A percentile compares a stretch with the other conserved stretches of the same genome.
phyloP scores from a whole-genome alignment of 2,113 vertebrate genomes.

The Scalopus aquaticus region DNA sequence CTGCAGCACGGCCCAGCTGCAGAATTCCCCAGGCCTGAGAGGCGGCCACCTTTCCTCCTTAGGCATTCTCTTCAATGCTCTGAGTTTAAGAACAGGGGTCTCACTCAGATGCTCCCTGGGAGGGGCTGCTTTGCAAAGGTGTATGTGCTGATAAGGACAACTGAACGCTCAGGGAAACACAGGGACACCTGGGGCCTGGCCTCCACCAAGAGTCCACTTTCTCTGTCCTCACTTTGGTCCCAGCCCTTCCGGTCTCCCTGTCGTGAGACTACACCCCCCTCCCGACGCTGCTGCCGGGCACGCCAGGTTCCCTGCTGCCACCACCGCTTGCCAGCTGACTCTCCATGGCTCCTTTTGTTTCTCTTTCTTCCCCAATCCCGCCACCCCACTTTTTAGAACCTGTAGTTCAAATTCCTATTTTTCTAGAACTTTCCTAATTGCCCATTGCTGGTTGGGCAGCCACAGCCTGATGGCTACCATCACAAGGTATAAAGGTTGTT shows the following conservation, averaged over 20 bases:
- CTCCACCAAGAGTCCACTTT: neutral
- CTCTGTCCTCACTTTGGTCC: neutral
- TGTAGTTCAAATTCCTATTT: neutral
- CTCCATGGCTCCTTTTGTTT: neutral
- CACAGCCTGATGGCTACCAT: accelerated
- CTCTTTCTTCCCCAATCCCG: neutral
- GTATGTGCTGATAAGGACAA: neutral
- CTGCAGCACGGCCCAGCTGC: too few relatives aligned
- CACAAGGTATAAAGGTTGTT: neutral
- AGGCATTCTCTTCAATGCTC: neutral
- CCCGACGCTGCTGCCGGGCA: neutral
- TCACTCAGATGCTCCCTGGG: neutral
- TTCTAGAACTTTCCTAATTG: neutral
- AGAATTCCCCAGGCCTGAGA: neutral
- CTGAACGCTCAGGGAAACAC: neutral
- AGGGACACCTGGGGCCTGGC: neutral
- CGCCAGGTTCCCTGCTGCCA: neutral
- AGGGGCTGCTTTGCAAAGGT: neutral
- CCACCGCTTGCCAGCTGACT: neutral
- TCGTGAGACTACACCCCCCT: neutral
- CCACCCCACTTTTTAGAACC: neutral
- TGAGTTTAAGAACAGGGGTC: neutral
- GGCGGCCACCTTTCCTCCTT: neutral
- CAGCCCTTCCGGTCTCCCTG: accelerated
- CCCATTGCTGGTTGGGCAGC: neutral